Evolutionary conservation across 1,140 invertebrate genomes (phyloP), one percentile per base, ranked within the genome.

Genomic region (Globodera rostochiensis): DNA sequence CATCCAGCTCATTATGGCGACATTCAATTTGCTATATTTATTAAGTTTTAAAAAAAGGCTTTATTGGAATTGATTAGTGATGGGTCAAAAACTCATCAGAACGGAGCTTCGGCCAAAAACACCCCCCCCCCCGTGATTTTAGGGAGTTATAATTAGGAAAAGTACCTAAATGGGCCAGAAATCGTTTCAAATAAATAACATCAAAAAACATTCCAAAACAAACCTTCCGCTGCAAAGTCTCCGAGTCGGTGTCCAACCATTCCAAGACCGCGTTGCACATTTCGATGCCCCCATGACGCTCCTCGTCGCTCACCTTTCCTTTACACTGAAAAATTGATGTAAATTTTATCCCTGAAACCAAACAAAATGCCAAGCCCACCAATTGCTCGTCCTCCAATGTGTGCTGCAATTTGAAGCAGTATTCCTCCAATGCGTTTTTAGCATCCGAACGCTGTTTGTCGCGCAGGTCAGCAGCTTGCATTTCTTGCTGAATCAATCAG

Each of bases 401-500:
- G 66, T 78, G 77, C 49, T 78, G 77, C 60, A 70, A 46, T 9
- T 50, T 66, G 25, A 78, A 78, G 49, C 77, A 78, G 50, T 49
- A 78, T 49, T 78, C 77, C 50, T 78, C 77, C 77, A 78, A 69
- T n/a, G 77, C 77, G 70, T 78, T 78, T 21, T 78, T 78, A 11
- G 77, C 77, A 69, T 78, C 77, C 21, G 77, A 78, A 70, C 77
- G 77, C 50, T 79, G 57, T 86, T 97, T 97, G 91, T 98, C 97
- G 88, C 95, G 93, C 83, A 93, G 93, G 90, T 98, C 96, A 84
- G 94, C 93, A 7, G 66, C 53, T 67, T 89, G 86, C 87, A 88
- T 89, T 90, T 95, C 93, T 83, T 92, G n/a, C 79, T 80, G 49
- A 79, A 46, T 81, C n/a, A 9, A 47, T 25, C 46, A 53, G 64